These are phyloP conservation scores for Pocillopora verrucosa DNA, from an alignment of 64 coral and sea anemone genomes.

Conservation along the genomic window DNA sequence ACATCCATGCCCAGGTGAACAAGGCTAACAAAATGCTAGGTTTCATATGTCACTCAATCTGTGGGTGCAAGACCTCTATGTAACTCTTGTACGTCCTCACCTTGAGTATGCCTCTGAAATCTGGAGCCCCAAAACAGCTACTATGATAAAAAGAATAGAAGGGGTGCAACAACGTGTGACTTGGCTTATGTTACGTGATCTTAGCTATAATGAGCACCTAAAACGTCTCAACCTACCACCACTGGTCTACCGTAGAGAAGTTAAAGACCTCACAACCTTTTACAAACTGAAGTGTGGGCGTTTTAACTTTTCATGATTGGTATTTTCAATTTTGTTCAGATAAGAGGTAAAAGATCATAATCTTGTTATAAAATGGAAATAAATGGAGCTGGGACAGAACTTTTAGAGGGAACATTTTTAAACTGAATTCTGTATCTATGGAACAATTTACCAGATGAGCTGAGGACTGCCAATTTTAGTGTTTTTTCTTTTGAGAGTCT, in stretches of 20 bases:
- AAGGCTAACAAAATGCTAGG: conserved; percentile 61
- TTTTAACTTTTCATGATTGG: conserved; percentile 11
- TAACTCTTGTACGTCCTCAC: conserved; percentile 52
- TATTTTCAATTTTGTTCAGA: conserved; percentile 38
- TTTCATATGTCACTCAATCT: conserved; percentile 47
- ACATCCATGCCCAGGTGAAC: conserved; percentile 41
- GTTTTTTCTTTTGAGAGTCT: too few relatives aligned
- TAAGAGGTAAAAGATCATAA: not conserved
- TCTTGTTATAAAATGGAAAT: conserved; percentile 32
- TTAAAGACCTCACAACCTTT: conserved; percentile 55
- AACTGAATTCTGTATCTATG: too few relatives aligned
- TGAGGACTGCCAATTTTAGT: too few relatives aligned
- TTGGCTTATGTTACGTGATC: conserved; percentile 27
- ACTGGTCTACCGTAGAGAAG: conserved; percentile 41
- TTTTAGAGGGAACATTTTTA: conserved; percentile 16
- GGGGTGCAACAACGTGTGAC: conserved; percentile 59
- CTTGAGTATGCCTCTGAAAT: conserved; percentile 55
- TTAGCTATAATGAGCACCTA: conserved; percentile 41
- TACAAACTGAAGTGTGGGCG: conserved; percentile 35
- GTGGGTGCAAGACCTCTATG: conserved; percentile 15
- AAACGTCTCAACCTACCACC: conserved; percentile 46
- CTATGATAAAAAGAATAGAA: conserved; percentile 40
- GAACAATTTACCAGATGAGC: too few relatives aligned
- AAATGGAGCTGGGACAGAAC: conserved; percentile 24
- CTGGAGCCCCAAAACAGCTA: conserved; percentile 38